These are phyloP conservation scores for Anastrepha ludens DNA, from an alignment of 1,140 invertebrate genomes.

Conservation along the genomic window DNA sequence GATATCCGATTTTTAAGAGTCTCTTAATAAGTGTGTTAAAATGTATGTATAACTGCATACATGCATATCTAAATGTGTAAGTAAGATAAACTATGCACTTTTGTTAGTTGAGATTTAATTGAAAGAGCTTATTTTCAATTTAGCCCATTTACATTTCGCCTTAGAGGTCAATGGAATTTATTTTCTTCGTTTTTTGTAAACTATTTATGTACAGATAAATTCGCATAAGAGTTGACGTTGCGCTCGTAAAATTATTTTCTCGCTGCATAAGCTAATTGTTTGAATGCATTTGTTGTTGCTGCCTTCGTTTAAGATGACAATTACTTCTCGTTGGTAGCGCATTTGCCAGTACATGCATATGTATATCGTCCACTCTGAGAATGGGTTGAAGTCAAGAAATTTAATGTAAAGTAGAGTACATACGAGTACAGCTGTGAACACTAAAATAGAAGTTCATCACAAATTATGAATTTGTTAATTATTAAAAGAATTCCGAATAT, in stretches of 20 bases:
- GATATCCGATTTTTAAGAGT: too few relatives aligned
- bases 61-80: not conserved
- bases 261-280: not conserved
- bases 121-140: conserved; percentile 2
- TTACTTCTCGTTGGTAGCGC: conserved; percentile 56
- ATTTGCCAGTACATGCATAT: conserved; percentile 60
- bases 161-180: conserved; percentile 35
- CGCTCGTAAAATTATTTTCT: not conserved
- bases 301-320: not conserved
- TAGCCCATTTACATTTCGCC: not conserved
- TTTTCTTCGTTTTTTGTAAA: conserved; percentile 3
- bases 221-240: not conserved
- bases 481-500: too few relatives aligned
- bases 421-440: too few relatives aligned
- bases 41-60: too few relatives aligned
- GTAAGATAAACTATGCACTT: not conserved
- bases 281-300: not conserved
- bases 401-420: conserved; percentile 62
- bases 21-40: too few relatives aligned
- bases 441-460: too few relatives aligned
- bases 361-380: conserved; percentile 62
- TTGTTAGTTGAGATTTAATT: not conserved
- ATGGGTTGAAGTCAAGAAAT: conserved; percentile 63
- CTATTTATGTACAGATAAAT: not conserved
- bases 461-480: too few relatives aligned